Conservation (phyloP, 37 sponge, comb jelly and placozoan species). For the Hormiphora californensis region DNA sequence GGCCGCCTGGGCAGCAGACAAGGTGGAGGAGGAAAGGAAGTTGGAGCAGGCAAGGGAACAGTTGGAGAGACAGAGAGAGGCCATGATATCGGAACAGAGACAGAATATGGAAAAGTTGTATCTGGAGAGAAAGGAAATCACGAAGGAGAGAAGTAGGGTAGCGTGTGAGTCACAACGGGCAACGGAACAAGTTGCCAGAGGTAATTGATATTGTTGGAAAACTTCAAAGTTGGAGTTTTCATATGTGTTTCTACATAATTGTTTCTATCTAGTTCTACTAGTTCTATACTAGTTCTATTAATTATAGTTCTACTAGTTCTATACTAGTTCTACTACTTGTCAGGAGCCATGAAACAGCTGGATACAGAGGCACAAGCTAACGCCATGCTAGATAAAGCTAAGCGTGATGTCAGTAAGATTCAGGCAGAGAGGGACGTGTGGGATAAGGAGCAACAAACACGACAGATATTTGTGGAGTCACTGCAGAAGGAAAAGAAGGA, state of each 20-base stretch:
- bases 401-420: constrained; percentile 4
- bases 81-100: not conserved
- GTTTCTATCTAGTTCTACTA: not conserved
- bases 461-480: not conserved
- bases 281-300: too few species aligned
- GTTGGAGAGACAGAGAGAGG: not conserved
- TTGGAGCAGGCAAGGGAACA: not conserved
- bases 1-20: constrained; percentile 52
- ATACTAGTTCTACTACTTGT: not conserved
- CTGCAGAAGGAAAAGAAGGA: constrained; percentile 13
- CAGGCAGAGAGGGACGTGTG: not conserved
- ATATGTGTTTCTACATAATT: too few species aligned
- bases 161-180: constrained; percentile 29
- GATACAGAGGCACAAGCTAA: constrained; percentile 42
- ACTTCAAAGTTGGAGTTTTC: too few species aligned
- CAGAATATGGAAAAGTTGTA: constrained; percentile 30
- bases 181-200: constrained; percentile 14
- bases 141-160: not conserved
- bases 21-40: constrained; percentile 4
- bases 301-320: not conserved
- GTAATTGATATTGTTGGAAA: not conserved
- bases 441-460: constrained; percentile 10
- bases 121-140: constrained; percentile 19
- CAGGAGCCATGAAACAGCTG: constrained; percentile 35
- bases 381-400: constrained; percentile 22